phyloP scores from a whole-genome alignment of 2,797 vertebrate species.

The Poeciliopsis paucimaculata region DNA sequence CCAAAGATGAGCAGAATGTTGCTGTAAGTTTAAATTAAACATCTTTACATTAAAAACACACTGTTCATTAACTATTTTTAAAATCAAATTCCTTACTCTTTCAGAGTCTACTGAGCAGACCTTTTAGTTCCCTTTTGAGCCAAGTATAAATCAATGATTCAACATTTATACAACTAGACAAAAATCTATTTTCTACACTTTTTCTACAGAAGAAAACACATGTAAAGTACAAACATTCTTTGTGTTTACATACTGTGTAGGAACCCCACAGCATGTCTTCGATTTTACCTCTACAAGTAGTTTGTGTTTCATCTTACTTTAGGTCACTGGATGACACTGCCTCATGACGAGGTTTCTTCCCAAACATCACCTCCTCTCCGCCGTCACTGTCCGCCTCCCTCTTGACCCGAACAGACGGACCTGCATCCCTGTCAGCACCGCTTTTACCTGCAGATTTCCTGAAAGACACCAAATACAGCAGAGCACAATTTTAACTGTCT shows the following conservation, averaged over 20 bases:
- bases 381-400: slow-evolving; percentile 81
- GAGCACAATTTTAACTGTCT: background rate
- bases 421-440: slow-evolving; percentile 62
- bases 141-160: no score
- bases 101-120: background rate
- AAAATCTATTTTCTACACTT: background rate
- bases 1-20: background rate
- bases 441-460: slow-evolving; percentile 79
- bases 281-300: background rate
- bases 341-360: slow-evolving; percentile 88
- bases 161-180: background rate
- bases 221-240: background rate
- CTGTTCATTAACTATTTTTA: background rate
- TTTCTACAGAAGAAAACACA: background rate
- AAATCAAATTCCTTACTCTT: background rate
- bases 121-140: no score
- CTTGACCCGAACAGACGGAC: slow-evolving; percentile 71
- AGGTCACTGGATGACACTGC: slow-evolving; percentile 82
- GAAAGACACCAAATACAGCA: background rate
- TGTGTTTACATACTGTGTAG: background rate
- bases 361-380: slow-evolving; percentile 82
- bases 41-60: background rate
- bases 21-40: background rate
- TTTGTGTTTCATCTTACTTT: slow-evolving; percentile 78
- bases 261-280: background rate